Base-by-base conservation (phyloP, 2,888 invertebrate species). In the Rhogogaster chlorosoma region DNA sequence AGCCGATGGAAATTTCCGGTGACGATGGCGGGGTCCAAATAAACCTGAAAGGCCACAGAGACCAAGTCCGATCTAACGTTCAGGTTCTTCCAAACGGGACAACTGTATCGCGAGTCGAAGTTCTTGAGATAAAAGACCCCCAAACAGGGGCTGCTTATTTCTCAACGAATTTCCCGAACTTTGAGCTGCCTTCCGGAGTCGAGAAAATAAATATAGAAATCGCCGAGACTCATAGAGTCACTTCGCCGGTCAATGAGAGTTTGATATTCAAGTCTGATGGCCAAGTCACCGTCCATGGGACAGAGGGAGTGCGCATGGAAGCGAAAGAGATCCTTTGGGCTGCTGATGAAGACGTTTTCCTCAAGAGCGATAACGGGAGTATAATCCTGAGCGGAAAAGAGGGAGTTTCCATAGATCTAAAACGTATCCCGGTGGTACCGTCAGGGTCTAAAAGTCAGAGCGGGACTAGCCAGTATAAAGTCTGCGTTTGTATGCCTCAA, bases 401-500 rank as follows among this genome's bases (percentile, higher is more conserved):
- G 73, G 97, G 97, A 0, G 95, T 97, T 0, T 96, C 94, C 83
- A 94, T 98, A 0, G 96, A 97, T 89, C 95, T 96, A 0, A 95
- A 96, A 70, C 96, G 95, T 87, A 94, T 98, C 22, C 97, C 97
- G 0, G 95, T 96, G 75, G 96, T 96, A 10, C 94, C 94, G 4
- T 93, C 95, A 29, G 91, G 92, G 36, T 92, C 90, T 85, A 92
- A 90, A 18, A 92, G 90, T 53, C 89, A 89, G 49, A 88, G 88
- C 71, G 84, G 92, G 6, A 92, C 93, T 85, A 93, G 95, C 0
- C 98, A 98, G 91, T 98, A 96, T 89, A 98, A 98, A 92, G 95
- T 98, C 0, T 98, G 98, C 89, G 96, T 98, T 0, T 98, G 98
- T 90, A 98, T 98, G 97, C 98, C 98, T 0, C 96, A 97, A 87